Evolutionary conservation across 2,797 vertebrate species (phyloP).

Genomic region (Pangasius mekongensis): DNA sequence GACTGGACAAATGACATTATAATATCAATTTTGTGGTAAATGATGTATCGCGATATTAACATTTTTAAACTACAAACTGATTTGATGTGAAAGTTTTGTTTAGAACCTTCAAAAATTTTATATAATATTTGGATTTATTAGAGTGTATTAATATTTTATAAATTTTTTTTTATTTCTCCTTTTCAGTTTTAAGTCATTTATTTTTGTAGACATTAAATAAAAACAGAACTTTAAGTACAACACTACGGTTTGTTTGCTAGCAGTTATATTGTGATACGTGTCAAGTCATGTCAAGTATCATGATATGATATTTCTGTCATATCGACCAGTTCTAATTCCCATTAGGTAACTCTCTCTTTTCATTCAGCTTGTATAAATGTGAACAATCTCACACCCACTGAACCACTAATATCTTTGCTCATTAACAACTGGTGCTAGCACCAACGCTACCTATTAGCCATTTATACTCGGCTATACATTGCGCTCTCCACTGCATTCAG

Average conservation of each 20-base stretch:
- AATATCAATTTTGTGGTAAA: not conserved
- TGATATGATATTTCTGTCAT: not conserved
- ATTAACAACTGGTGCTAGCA: not conserved
- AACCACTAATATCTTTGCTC: not conserved
- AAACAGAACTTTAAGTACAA: not conserved
- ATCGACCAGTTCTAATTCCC: not conserved
- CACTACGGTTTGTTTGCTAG: not conserved
- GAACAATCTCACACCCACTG: not conserved
- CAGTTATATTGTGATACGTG: not conserved
- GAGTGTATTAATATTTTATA: not conserved
- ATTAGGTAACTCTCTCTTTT: not conserved
- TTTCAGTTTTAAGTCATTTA: not conserved
- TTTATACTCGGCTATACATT: conserved; percentile 10
- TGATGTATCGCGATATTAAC: no score
- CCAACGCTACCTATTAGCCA: conserved; percentile 7
- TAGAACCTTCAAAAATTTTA: not conserved
- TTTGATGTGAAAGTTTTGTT: not conserved
- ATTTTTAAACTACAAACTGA: not conserved
- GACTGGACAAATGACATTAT: not conserved
- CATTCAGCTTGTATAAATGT: not conserved
- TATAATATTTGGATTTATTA: not conserved
- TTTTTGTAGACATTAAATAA: not conserved
- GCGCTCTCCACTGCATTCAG: not conserved
- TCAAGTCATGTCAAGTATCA: not conserved
- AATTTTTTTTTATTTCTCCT: not conserved